Base-by-base conservation (phyloP, 1,140 invertebrate genomes). In the Rhyacophila brunnea region DNA sequence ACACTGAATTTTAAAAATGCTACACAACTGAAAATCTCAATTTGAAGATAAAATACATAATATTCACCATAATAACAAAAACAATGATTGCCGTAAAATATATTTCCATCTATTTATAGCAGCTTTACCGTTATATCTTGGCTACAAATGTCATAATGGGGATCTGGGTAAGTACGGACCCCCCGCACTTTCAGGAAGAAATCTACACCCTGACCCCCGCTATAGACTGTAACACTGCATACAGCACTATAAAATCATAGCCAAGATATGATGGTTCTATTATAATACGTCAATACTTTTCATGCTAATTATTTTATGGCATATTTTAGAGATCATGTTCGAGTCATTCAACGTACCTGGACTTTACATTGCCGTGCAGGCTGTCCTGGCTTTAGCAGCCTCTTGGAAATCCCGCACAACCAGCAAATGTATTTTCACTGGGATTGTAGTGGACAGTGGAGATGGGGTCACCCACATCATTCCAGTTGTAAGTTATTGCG, bases 401-500 rank as follows among this genome's bases (percentile, higher is more conserved):
- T 98, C 95, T 32, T 99, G 97, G 98, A 90, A 91, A 50, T 93
- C 93, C 0, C 85, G 93, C 61, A 86, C 87, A 35, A 83, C 93
- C 14, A 88, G 92, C 34, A 92, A 98, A 68, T 84, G 96, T 67
- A 97, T 92, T 32, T 83, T 99, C 15, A 99, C 97, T 20, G 95
- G 96, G 44, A 92, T 98, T 68, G 97, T 99, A 36, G 93, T 99
- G 58, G 97, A 99, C 73, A 98, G 95, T 77, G 98, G 98, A 46
- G 98, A 99, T 81, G 98, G 98, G 70, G 97, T 99, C 13, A 99
- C 98, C 61, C 98, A 99, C 71, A 96, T 99, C 70, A 99, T 99
- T 77, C 98, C 98, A 67, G 97, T 99, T 68, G 89, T 93, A 82
- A 74, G 79, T 48, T 56, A n/a, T n/a, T n/a, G n/a, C n/a, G n/a